Evolutionary conservation across 2,113 vertebrate genomes (phyloP).

Genomic region (Marcusenius ussheri): DNA sequence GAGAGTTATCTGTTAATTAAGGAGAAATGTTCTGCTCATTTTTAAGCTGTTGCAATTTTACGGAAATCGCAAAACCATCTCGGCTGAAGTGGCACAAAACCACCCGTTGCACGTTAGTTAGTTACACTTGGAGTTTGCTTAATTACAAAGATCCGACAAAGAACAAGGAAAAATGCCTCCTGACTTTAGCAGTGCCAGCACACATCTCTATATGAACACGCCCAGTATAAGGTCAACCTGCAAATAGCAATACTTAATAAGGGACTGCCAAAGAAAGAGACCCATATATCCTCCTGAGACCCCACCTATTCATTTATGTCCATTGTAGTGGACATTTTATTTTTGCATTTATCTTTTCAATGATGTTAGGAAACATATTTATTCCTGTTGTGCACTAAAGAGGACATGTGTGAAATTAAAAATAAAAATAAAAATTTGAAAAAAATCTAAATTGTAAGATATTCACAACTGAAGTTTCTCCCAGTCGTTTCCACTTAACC

Average conservation of each 20-base stretch:
- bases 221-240: background rate
- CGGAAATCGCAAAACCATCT: background rate
- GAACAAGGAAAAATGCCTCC: background rate
- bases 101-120: background rate
- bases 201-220: background rate
- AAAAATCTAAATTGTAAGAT: no score
- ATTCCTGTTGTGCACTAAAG: no score
- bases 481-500: background rate
- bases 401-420: no score
- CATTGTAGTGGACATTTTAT: no score
- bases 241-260: background rate
- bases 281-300: background rate
- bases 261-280: background rate
- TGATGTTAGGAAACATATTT: no score
- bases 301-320: no score
- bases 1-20: slow-evolving; percentile 13
- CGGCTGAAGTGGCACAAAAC: background rate
- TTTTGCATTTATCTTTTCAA: no score
- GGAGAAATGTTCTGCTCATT: background rate
- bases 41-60: background rate
- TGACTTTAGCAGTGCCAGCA: background rate
- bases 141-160: background rate
- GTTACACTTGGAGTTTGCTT: background rate
- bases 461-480: background rate
- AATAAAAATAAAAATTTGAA: no score